Evolutionary conservation across 2,888 invertebrate species (phyloP).

Genomic region (Cephalotes varians): DNA sequence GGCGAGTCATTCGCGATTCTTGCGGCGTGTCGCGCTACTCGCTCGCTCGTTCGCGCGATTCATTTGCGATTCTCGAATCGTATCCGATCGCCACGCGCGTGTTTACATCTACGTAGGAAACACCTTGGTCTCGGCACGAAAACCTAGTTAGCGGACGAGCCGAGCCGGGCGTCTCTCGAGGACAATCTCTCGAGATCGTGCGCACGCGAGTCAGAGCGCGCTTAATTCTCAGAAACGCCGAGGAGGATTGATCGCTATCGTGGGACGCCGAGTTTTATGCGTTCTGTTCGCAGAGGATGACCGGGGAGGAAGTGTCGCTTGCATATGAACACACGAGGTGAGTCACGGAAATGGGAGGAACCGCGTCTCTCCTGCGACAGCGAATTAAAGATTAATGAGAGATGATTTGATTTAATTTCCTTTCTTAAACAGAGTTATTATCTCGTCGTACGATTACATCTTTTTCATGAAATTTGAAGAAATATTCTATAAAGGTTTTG

Average conservation of each 20-base stretch:
- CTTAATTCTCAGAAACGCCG: slow-evolving; percentile 26
- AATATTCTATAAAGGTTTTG: background rate
- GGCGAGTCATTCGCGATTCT: slow-evolving; percentile 38
- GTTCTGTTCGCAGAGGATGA: background rate
- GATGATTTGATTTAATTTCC: slow-evolving; percentile 1
- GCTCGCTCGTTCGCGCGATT: slow-evolving; percentile 22
- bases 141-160: slow-evolving; percentile 60
- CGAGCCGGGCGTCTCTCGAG: slow-evolving; percentile 31
- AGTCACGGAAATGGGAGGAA: background rate
- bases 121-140: slow-evolving; percentile 68
- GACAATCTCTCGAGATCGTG: slow-evolving; percentile 16
- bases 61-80: slow-evolving; percentile 46
- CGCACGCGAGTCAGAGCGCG: slow-evolving; percentile 12
- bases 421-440: background rate
- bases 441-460: background rate
- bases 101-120: slow-evolving; percentile 68
- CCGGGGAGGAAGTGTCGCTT: background rate
- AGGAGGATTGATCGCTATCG: slow-evolving; percentile 16
- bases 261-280: slow-evolving; percentile 18
- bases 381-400: slow-evolving; percentile 3
- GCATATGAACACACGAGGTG: slow-evolving; percentile 11
- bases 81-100: slow-evolving; percentile 44
- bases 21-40: background rate
- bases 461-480: background rate
- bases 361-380: background rate